Conservation (phyloP, 2,797 vertebrate genomes). For the Pelochelys cantorii region DNA sequence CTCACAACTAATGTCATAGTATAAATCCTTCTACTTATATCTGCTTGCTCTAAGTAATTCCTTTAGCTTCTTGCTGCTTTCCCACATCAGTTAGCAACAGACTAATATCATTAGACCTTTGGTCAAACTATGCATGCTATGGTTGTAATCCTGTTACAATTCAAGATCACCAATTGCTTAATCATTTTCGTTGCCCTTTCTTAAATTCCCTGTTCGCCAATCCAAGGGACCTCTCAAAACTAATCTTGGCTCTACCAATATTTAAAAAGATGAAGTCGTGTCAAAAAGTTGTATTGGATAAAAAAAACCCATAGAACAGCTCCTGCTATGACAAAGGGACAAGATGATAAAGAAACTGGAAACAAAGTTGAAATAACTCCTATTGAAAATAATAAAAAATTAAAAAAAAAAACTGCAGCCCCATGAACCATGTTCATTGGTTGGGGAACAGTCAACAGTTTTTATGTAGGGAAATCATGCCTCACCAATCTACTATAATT, state of each 20-base stretch:
- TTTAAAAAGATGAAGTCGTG: conserved; percentile 61
- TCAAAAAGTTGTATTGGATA: conserved; percentile 46
- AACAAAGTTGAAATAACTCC: conserved; percentile 12
- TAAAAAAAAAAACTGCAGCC: not conserved
- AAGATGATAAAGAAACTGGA: not conserved
- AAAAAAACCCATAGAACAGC: not conserved
- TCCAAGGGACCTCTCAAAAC: not conserved
- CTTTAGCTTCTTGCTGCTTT: rapidly evolving
- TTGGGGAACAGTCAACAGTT: no score
- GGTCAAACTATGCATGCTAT: not conserved
- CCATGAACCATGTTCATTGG: not conserved
- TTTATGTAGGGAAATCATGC: no score
- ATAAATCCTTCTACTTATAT: not conserved
- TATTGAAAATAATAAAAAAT: not conserved
- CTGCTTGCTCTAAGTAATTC: not conserved
- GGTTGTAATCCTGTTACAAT: conserved; percentile 23
- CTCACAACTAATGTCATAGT: not conserved
- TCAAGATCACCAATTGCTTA: conserved; percentile 11
- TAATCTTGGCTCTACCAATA: conserved; percentile 43
- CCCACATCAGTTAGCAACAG: not conserved
- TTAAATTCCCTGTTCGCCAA: conserved; percentile 32
- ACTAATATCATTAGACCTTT: not conserved
- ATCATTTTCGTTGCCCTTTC: not conserved
- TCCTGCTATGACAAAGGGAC: conserved; percentile 26
- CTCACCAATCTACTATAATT: no score